phyloP scores from a whole-genome alignment of 2,888 invertebrate genomes.

The Philereme transversata region DNA sequence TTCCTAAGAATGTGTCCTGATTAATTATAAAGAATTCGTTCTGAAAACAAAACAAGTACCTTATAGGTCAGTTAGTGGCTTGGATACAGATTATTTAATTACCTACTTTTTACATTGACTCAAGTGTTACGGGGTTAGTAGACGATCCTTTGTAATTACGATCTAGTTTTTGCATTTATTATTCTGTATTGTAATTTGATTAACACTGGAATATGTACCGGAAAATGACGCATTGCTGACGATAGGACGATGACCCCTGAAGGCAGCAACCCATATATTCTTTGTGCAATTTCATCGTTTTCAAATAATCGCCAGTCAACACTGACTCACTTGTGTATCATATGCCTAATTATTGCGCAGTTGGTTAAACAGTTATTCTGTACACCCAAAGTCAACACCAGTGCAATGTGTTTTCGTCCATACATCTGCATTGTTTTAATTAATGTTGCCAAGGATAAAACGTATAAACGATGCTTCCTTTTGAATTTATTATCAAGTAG shows the following conservation, averaged over 20 bases:
- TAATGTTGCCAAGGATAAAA: not conserved
- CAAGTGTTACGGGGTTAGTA: slow-evolving; percentile 15
- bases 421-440: not conserved
- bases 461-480: not conserved
- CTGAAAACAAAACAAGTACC: not conserved
- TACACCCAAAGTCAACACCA: not conserved
- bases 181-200: slow-evolving; percentile 45
- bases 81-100: not conserved
- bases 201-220: slow-evolving; percentile 55
- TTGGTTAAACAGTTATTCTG: slow-evolving; percentile 27
- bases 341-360: slow-evolving; percentile 55
- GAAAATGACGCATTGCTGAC: slow-evolving; percentile 67
- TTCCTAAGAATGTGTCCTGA: not conserved
- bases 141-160: slow-evolving; percentile 9
- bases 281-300: slow-evolving; percentile 60
- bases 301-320: slow-evolving; percentile 60
- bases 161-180: slow-evolving; percentile 30
- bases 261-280: slow-evolving; percentile 60
- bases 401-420: not conserved
- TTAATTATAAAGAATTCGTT: not conserved
- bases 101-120: slow-evolving; percentile 1
- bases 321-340: slow-evolving; percentile 71
- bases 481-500: not conserved
- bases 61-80: not conserved
- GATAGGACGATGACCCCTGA: slow-evolving; percentile 62